Base-by-base conservation (phyloP, 2,888 invertebrate genomes). In the Cataglyphis albicans region DNA sequence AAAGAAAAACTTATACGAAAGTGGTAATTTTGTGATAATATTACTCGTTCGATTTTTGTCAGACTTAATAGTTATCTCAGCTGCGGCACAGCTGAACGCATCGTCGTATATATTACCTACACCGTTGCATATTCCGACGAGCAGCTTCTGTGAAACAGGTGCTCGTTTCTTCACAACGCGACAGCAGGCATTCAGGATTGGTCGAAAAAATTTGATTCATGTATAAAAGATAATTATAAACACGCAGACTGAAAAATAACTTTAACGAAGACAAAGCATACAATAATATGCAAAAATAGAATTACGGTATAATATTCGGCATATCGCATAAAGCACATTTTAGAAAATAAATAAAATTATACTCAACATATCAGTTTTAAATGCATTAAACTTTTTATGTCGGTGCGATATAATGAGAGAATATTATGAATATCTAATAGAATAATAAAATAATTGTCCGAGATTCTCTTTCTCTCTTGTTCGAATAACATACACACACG, bases 401-500 rank as follows among this genome's bases (percentile, higher is more conserved):
- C 44, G 15, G 5, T 44, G 4, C 44, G 44, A 44, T 44, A 15
- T 1, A 18, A 15, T 44, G 44, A 44, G 18, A 44, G 5, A 2
- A 18, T 15, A 44, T 10, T 15, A 44, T 4, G 15, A 25, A 25
- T 15, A 52, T 3, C 2, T 35, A 32, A 4, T 32, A 21, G 1
- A 52, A 70, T 70, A 12, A 32, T 4, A 55, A 70, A 70, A 55
- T 70, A 70, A 55, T 52, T 15, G 3, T 21, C 25, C 15, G n/a
- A 52, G 7, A 52, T n/a, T 70, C 21, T 70, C 0, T 15, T 55
- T 35, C 48, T 35, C 7, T 91, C 88, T 89, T 83, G 90, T 91
- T 90, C 91, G 89, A 89, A 90, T 92, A 92, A 93, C 93, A 92
- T 92, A 91, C 32, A 93, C 93, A 92, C 92, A 91, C 92, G 92